Evolutionary conservation across 2,797 vertebrate species (phyloP).

Genomic region (Chaetodon trifasciatus): DNA sequence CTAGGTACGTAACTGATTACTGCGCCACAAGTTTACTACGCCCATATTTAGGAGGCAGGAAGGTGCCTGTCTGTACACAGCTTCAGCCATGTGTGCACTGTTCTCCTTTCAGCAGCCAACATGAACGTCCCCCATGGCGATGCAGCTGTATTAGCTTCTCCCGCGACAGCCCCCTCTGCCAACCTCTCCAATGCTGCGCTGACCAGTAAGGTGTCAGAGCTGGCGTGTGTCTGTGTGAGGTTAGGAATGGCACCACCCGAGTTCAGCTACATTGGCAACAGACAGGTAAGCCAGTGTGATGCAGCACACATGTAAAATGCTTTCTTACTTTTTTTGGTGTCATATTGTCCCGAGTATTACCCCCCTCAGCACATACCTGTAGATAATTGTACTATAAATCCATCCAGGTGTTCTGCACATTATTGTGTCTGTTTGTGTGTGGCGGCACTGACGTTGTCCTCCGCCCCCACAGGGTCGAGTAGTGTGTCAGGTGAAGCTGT

Average conservation of each 20-base stretch:
- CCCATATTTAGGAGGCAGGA: background rate
- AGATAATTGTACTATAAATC: background rate
- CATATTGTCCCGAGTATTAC: background rate
- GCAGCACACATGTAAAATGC: background rate
- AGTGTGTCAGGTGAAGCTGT: slow-evolving; percentile 95
- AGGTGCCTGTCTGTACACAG: accelerated
- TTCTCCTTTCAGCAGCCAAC: slow-evolving; percentile 85
- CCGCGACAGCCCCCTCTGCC: slow-evolving; percentile 27
- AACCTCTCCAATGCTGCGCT: slow-evolving; percentile 69
- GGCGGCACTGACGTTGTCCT: background rate
- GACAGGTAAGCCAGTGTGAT: slow-evolving; percentile 86
- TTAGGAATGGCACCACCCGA: slow-evolving; percentile 94
- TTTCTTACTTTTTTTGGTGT: background rate
- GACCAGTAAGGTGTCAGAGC: slow-evolving; percentile 89
- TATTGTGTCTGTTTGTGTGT: background rate
- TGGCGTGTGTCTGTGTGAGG: slow-evolving; percentile 89
- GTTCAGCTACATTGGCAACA: slow-evolving; percentile 91
- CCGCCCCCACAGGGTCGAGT: slow-evolving; percentile 86
- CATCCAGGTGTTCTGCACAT: background rate
- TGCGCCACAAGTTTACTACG: background rate
- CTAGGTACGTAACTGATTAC: slow-evolving; percentile 82
- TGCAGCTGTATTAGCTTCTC: background rate
- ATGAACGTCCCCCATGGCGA: slow-evolving; percentile 85
- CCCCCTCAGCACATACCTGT: too few species aligned
- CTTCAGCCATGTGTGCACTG: background rate